These are phyloP conservation scores for Ceratina calcarata DNA, from an alignment of 1,140 invertebrate genomes.

Conservation along the genomic window DNA sequence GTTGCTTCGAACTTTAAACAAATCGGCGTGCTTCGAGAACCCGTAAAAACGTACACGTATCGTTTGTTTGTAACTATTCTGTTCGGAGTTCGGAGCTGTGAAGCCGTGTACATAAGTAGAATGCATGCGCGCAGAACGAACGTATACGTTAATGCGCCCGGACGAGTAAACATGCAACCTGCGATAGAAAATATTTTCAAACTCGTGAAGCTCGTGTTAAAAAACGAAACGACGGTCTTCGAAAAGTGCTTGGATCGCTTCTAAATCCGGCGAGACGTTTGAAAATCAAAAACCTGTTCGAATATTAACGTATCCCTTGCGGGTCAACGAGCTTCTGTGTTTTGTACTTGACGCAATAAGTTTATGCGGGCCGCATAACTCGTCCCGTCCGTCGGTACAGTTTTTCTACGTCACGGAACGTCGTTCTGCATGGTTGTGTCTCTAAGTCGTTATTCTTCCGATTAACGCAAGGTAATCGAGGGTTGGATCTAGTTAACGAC, in stretches of 20 bases:
- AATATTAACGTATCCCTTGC: background rate
- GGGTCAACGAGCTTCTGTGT: conserved; percentile 29
- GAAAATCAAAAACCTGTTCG: background rate
- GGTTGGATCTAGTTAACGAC: background rate
- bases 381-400: conserved; percentile 11
- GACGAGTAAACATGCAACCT: background rate
- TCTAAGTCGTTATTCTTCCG: conserved; percentile 13
- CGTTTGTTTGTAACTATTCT: too few species aligned
- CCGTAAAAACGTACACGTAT: too few species aligned
- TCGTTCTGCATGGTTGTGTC: conserved; percentile 34
- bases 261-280: too few species aligned
- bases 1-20: too few species aligned
- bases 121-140: background rate
- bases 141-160: background rate
- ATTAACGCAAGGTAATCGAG: conserved; percentile 36
- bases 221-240: background rate
- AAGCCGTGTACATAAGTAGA: background rate
- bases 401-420: conserved; percentile 24
- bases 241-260: too few species aligned
- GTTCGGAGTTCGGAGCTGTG: background rate
- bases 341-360: conserved; percentile 19
- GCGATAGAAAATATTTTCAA: conserved; percentile 1
- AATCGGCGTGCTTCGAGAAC: too few species aligned
- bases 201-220: background rate
- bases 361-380: background rate